Conservation (phyloP, 2,113 vertebrate genomes). For the Fulmarus glacialis region DNA sequence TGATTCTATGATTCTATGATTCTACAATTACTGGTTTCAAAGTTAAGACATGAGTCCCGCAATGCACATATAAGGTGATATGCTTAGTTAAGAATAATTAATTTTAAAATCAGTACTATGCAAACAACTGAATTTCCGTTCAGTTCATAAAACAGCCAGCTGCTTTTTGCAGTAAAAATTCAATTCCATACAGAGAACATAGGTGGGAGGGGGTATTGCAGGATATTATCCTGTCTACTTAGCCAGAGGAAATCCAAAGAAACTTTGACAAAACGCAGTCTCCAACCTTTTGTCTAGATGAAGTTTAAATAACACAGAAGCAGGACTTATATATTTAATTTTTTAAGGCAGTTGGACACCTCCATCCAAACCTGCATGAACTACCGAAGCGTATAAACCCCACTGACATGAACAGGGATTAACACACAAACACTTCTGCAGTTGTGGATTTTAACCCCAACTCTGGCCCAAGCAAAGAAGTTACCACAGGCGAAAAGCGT, state of each 20-base stretch:
- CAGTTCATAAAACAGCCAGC: not conserved
- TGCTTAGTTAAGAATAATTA: not conserved
- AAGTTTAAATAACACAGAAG: not conserved
- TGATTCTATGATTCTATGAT: no score
- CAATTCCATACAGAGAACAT: not conserved
- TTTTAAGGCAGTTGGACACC: not conserved
- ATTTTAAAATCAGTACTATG: not conserved
- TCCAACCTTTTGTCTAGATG: not conserved
- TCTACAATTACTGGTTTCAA: not conserved
- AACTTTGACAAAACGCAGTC: not conserved
- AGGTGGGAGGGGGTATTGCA: not conserved
- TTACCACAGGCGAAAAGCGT: not conserved
- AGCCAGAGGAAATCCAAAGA: not conserved
- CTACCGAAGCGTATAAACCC: fast-evolving
- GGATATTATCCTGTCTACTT: not conserved
- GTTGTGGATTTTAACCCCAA: not conserved
- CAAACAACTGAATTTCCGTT: not conserved
- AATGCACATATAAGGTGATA: not conserved
- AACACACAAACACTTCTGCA: not conserved
- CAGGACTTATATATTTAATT: not conserved
- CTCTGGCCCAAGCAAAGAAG: not conserved
- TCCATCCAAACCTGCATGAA: not conserved
- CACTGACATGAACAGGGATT: not conserved
- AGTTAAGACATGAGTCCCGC: not conserved
- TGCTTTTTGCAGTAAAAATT: not conserved